phyloP scores from a whole-genome alignment of 2,797 vertebrate species.

The Anas capensis region DNA sequence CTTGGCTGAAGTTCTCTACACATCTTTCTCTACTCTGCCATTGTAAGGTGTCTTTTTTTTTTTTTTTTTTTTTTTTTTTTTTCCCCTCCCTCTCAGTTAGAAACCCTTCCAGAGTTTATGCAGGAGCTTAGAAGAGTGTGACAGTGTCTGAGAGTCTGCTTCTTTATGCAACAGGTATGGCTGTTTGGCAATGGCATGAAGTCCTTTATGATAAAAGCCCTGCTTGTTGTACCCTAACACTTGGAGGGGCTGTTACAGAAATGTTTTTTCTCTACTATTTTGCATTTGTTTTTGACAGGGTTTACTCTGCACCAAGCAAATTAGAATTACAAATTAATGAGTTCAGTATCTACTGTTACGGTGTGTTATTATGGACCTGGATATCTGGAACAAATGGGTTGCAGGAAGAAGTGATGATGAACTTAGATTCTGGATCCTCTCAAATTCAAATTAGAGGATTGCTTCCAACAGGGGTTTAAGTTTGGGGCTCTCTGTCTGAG shows the following conservation, averaged over 20 bases:
- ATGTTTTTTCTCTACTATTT: not conserved
- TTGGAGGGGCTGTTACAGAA: not conserved
- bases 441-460: not conserved
- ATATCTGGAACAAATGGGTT: not conserved
- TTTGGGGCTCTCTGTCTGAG: not conserved
- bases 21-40: not conserved
- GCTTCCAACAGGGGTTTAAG: not conserved
- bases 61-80: too few relatives aligned
- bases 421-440: not conserved
- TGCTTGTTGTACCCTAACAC: not conserved
- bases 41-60: too few relatives aligned
- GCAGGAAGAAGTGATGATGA: not conserved
- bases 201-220: not conserved
- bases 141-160: not conserved
- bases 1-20: not conserved
- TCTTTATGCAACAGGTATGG: not conserved
- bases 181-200: fast-evolving
- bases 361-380: not conserved
- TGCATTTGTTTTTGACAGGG: not conserved
- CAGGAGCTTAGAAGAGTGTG: not conserved
- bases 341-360: not conserved
- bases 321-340: not conserved
- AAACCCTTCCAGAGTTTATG: not conserved
- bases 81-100: not conserved
- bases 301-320: not conserved